phyloP scores from a whole-genome alignment of 1,140 invertebrate genomes.

The Philotrypesis tridentata region DNA sequence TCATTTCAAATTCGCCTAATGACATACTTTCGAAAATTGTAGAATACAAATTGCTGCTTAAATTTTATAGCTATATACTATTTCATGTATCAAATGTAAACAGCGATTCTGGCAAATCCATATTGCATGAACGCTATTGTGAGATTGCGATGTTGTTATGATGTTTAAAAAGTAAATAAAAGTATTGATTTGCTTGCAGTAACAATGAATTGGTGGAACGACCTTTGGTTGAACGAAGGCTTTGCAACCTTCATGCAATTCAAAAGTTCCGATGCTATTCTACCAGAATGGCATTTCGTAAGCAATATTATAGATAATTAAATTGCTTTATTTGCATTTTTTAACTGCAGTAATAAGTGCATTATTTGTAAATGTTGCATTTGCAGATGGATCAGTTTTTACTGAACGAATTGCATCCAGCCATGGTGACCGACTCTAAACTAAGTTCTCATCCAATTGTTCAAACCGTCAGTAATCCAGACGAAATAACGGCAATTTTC shows the following conservation, averaged over 20 bases:
- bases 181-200: slow-evolving; percentile 75
- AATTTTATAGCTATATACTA: too few species aligned
- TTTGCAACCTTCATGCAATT: slow-evolving; percentile 92
- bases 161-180: background rate
- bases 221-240: slow-evolving; percentile 94
- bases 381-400: slow-evolving; percentile 83
- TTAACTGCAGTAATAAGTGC: background rate
- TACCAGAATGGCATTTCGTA: slow-evolving; percentile 90
- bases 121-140: too few species aligned
- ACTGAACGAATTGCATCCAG: slow-evolving; percentile 81
- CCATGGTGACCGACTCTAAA: slow-evolving; percentile 85
- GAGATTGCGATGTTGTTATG: background rate
- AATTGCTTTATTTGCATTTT: background rate
- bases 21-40: too few species aligned
- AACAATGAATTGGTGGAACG: slow-evolving; percentile 94
- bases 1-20: too few species aligned
- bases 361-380: background rate
- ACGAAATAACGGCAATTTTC: slow-evolving; percentile 94
- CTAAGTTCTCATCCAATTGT: slow-evolving; percentile 92
- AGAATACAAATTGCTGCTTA: too few species aligned
- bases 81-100: too few species aligned
- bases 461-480: slow-evolving; percentile 86
- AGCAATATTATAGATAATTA: slow-evolving; percentile 55
- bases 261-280: slow-evolving; percentile 82
- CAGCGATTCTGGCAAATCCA: too few species aligned